Evolutionary conservation across 2,113 vertebrate species (phyloP), one percentile per base, ranked within the genome.

Genomic region (Larimichthys polyactis): DNA sequence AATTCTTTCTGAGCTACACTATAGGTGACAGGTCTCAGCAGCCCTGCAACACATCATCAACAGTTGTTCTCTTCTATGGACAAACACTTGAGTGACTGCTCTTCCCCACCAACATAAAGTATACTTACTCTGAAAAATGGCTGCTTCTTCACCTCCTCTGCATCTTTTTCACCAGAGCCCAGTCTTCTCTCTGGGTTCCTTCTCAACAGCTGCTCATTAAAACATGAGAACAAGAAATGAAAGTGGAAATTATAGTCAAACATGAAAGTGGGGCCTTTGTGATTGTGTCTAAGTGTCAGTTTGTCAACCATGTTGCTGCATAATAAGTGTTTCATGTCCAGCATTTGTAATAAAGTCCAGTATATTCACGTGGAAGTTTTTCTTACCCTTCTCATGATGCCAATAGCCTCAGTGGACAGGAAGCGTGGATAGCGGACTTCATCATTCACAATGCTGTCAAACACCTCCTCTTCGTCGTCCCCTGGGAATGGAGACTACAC

Each of bases 361-460:
- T 46, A 58, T 59, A 7, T 40, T 1, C 20, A 24, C 66, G 40
- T 24, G 46, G 57, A 10, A 15, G 67, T 67, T 48, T 80, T 40
- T 60, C 95, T 95, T 94, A 99, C 98, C 95, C 98, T 95, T 94
- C 98, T 97, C 97, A 99, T 97, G 92, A 99, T 97, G 75, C 96
- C 98, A 85, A 98, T 99, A 48, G 98, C 96, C 92, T 99, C 98
- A 76, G 97, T 97, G 72, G 98, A 99, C 83, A 99, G 95, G 86
- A 99, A 99, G 62, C 97, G 95, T 84, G 98, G 98, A 86, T 99
- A 99, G 87, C 97, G 96, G 81, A 99, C 98, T 96, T 99, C 98
- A 93, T 99, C 98, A 76, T 99, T 99, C 81, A 99, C 98, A 92
- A 99, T 99, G 95, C 97, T 99, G 96, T 99, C 98, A 92, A 99